Evolutionary conservation across 2,797 vertebrate genomes (phyloP).

Genomic region (Oophaga sylvatica): DNA sequence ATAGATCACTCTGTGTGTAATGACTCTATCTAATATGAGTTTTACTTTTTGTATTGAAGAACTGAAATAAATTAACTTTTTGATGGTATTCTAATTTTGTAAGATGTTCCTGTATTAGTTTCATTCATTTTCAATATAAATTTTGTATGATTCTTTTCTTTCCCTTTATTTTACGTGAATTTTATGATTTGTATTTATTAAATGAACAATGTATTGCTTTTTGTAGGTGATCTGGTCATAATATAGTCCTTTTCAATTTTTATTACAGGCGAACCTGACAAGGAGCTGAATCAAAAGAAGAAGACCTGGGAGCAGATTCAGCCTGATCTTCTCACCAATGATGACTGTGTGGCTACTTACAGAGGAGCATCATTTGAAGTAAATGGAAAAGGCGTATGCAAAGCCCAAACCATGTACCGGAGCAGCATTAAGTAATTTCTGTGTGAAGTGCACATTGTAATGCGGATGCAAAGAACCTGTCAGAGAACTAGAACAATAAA

Average conservation of each 20-base stretch:
- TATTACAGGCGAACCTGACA: slow-evolving; percentile 90
- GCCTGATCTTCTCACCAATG: slow-evolving; percentile 88
- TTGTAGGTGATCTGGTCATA: background rate
- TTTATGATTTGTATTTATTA: background rate
- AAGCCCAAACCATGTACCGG: slow-evolving; percentile 90
- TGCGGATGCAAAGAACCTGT: slow-evolving; percentile 59
- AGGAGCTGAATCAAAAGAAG: slow-evolving; percentile 97
- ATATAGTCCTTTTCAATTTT: background rate
- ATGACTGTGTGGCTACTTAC: slow-evolving; percentile 88
- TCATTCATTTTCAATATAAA: too few species aligned
- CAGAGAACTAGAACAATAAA: slow-evolving; percentile 80
- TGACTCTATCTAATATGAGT: too few species aligned
- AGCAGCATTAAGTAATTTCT: slow-evolving; percentile 84
- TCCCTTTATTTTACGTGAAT: background rate
- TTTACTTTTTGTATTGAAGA: too few species aligned
- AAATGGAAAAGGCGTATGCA: slow-evolving; percentile 89
- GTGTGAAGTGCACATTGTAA: slow-evolving; percentile 30
- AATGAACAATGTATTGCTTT: background rate
- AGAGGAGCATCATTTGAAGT: slow-evolving; percentile 93
- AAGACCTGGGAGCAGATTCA: slow-evolving; percentile 99
- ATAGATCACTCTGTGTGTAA: too few species aligned
- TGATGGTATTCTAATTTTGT: too few species aligned
- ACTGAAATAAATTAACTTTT: too few species aligned
- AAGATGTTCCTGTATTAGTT: too few species aligned
- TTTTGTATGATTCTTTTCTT: too few species aligned